Percentiles rank a stretch among this genome's conserved stretches.
Evolutionary conservation across 2,797 vertebrate species (phyloP).

Genomic region (Periophthalmus magnuspinnatus): DNA sequence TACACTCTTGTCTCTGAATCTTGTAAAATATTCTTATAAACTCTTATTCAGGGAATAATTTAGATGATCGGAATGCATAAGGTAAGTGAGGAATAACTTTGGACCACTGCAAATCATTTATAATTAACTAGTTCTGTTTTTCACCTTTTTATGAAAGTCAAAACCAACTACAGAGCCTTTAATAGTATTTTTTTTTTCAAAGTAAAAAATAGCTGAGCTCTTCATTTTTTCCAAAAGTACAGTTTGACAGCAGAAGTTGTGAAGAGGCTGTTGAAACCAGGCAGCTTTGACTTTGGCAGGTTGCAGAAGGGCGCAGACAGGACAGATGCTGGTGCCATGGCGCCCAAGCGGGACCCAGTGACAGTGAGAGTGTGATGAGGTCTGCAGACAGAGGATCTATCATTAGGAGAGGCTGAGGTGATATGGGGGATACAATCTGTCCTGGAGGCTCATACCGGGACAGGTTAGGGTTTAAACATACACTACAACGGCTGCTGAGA

Average conservation of each 20-base stretch:
- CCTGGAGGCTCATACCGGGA: conserved; percentile 24
- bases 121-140: too few relatives aligned
- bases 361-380: conserved; percentile 55
- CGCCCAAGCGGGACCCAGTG: conserved; percentile 26
- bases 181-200: too few relatives aligned
- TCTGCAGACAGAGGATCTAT: conserved; percentile 47
- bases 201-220: too few relatives aligned
- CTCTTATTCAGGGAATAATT: too few relatives aligned
- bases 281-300: conserved; percentile 27
- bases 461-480: conserved; percentile 43
- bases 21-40: too few relatives aligned
- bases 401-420: conserved; percentile 49
- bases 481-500: conserved; percentile 47
- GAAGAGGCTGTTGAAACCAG: conserved; percentile 10
- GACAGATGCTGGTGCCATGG: conserved; percentile 53
- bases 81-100: too few relatives aligned
- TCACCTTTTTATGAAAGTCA: too few relatives aligned
- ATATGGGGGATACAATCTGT: conserved; percentile 44
- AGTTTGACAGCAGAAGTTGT: not conserved
- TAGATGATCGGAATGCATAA: too few relatives aligned
- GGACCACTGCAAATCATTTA: too few relatives aligned
- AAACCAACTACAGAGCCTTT: too few relatives aligned
- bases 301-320: conserved; percentile 43
- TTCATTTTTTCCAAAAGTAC: not conserved
- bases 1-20: too few relatives aligned